These are phyloP conservation scores for Euwallacea similis DNA, from an alignment of 1,140 invertebrate species.

Conservation along the genomic window DNA sequence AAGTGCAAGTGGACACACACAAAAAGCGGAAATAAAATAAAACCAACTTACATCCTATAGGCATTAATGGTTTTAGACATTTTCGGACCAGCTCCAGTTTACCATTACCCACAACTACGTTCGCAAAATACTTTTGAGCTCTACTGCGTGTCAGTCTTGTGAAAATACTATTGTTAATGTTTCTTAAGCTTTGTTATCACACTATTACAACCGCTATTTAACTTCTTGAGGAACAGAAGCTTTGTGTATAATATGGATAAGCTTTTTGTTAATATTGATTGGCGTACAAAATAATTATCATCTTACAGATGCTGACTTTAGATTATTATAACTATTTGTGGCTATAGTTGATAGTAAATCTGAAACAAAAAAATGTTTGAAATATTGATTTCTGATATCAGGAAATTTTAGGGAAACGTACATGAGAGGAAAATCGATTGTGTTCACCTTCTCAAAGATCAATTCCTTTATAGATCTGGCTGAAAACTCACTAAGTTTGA, in stretches of 20 bases:
- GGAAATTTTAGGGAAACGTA: background rate
- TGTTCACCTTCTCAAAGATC: no score
- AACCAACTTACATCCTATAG: constrained; percentile 64
- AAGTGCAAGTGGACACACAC: background rate
- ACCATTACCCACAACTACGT: constrained; percentile 35
- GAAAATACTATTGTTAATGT: constrained; percentile 30
- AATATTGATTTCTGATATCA: background rate
- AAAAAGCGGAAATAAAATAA: constrained; percentile 39
- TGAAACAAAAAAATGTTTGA: constrained; percentile 24
- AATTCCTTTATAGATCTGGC: no score
- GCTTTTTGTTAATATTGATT: background rate
- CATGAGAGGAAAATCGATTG: no score
- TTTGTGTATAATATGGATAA: background rate
- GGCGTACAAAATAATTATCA: constrained; percentile 28
- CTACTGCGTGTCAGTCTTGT: constrained; percentile 25
- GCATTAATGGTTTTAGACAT: constrained; percentile 69
- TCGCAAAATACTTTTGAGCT: constrained; percentile 28
- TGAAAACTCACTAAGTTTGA: no score
- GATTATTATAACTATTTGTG: background rate
- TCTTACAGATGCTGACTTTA: constrained; percentile 22
- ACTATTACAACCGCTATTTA: constrained; percentile 1
- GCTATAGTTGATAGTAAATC: constrained; percentile 5
- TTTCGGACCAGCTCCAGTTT: constrained; percentile 38
- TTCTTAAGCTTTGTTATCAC: constrained; percentile 12
- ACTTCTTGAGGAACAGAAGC: background rate